Evolutionary conservation across 2,888 invertebrate genomes (phyloP), one percentile per base, ranked within the genome.

Genomic region (Melikaiella ostensackeni): DNA sequence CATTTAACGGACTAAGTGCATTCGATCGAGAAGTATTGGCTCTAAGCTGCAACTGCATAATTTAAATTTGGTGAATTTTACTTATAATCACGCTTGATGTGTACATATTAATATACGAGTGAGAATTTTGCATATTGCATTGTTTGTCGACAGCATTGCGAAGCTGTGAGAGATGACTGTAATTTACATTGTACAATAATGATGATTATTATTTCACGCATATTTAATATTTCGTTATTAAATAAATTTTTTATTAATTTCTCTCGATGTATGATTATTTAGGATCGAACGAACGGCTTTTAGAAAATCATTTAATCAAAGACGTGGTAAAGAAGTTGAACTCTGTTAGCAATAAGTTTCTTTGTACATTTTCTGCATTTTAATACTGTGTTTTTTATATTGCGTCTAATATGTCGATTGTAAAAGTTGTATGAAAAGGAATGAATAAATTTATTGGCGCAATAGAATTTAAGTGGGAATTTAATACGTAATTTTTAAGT

Each of bases 321-420:
- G n/a, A 64, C 9, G 24, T 21, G 24, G 24, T 27, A 19, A 66
- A 42, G 27, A 66, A 46, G n/a, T 46, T 66, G 42, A 46, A 70
- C 42, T 70, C 30, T 4, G 11, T 70, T 70, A 70, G 70, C n/a
- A 50, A 50, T 70, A 70, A 50, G 70, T 70, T 70, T 50, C 46
- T 70, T 50, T 70, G 70, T 70, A 70, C 19, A 70, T 70, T 70
- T 63, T 46, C 50, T 70, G 50, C n/a, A 70, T 46, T 70, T 70
- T 70, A 70, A 70, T 50, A 70, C 50, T 70, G 70, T 70, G 70
- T 66, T 70, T 70, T 70, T 50, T 70, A 70, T 50, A 70, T 70
- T 70, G 7, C n/a, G 30, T 70, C 70, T 50, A 70, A 70, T 70
- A 50, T 30, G 50, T 11, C 27, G 30, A 46, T 70, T 70, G 27